Evolutionary conservation across 2,888 invertebrate genomes (phyloP).

Genomic region (Graphium colonna): DNA sequence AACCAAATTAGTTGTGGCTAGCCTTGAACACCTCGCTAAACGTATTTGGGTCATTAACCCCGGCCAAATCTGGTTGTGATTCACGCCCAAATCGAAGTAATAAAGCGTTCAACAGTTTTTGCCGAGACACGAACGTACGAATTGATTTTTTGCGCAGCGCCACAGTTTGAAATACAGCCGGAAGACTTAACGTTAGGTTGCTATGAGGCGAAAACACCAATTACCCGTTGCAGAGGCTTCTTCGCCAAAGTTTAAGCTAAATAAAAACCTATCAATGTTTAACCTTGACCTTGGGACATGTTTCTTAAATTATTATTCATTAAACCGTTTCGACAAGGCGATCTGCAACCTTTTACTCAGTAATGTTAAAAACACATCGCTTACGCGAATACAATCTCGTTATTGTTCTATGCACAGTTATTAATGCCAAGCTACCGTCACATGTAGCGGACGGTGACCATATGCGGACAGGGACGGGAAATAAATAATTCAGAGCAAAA

Average conservation of each 20-base stretch:
- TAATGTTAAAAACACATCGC: too few species aligned
- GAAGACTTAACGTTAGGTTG: constrained; percentile 55
- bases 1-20: constrained; percentile 64
- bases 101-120: constrained; percentile 75
- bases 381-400: background rate
- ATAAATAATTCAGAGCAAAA: constrained; percentile 59
- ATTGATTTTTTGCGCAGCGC: constrained; percentile 50
- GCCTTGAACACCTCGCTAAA: constrained; percentile 75
- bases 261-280: too few species aligned
- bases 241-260: background rate
- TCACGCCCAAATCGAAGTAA: constrained; percentile 74
- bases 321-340: constrained; percentile 3
- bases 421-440: constrained; percentile 18
- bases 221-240: background rate
- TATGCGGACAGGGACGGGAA: constrained; percentile 39
- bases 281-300: too few species aligned
- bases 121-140: constrained; percentile 56
- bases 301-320: constrained; percentile 11
- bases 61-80: constrained; percentile 76
- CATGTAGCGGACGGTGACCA: constrained; percentile 34
- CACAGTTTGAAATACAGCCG: constrained; percentile 50
- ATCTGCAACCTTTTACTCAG: too few species aligned
- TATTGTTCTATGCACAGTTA: constrained; percentile 13
- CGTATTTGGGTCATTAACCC: constrained; percentile 79
- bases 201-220: background rate